phyloP scores from a whole-genome alignment of 2,113 vertebrate species.

The Marcusenius ussheri region DNA sequence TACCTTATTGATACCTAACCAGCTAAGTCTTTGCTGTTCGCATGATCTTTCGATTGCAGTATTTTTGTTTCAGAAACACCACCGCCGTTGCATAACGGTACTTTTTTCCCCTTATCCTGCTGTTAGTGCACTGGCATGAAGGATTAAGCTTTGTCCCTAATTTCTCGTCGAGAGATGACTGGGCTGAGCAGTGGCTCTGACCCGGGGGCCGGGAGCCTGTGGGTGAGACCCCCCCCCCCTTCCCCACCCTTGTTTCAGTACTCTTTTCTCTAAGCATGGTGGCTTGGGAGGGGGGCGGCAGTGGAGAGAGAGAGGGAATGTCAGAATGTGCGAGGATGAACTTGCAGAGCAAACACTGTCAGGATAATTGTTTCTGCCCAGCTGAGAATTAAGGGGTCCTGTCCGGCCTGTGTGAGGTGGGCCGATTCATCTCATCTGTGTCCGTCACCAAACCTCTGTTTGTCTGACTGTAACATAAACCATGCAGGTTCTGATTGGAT shows the following conservation, averaged over 20 bases:
- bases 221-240: background rate
- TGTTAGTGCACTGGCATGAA: background rate
- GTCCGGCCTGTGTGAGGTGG: background rate
- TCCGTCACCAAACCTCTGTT: background rate
- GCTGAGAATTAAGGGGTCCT: background rate
- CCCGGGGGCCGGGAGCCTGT: background rate
- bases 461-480: background rate
- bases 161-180: background rate
- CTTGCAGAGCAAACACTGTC: background rate
- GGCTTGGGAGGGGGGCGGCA: background rate
- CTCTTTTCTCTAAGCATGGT: background rate
- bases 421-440: background rate
- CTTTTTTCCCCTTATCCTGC: background rate
- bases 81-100: background rate
- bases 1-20: background rate
- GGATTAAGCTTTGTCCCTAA: background rate
- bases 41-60: background rate
- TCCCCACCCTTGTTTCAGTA: background rate
- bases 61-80: background rate
- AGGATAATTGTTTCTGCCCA: background rate
- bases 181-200: background rate
- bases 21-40: background rate
- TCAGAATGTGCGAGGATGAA: background rate
- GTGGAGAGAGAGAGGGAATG: background rate
- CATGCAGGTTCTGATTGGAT: background rate